Base-by-base conservation (phyloP, 2,888 invertebrate genomes). In the Sinopyrophorus schimmeli region DNA sequence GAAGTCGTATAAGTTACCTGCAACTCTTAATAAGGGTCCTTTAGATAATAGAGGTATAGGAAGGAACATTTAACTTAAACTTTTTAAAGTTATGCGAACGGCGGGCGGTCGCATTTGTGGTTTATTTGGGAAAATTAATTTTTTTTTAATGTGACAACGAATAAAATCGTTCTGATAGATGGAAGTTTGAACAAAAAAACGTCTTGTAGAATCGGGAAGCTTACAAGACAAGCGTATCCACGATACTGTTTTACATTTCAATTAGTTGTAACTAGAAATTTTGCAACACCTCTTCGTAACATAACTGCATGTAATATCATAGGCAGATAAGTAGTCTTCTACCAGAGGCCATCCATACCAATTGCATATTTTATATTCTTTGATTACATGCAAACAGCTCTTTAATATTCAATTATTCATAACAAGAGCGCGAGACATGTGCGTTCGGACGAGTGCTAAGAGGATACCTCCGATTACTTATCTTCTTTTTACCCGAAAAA, bases 321-420 rank as follows among this genome's bases (percentile, higher is more conserved):
- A 7, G n/a, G 28, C 5, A 17, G 16, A 32, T 12, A 35, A 35
- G 3, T 24, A 16, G 24, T 35, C n/a, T n/a, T 35, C 21, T 35
- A 17, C 38, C 27, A 16, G 18, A 27, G 27, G 27, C 30, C 6
- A 40, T 40, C 15, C 17, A 10, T 15, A 40, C 15, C 17, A 28
- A 28, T 28, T 6, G 16, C 18, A 18, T 23, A 14, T 59, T 60
- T 58, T 53, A 49, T 57, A 43, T 55, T 51, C 60, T 62, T 61
- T 56, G 58, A 59, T 63, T 47, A 63, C 63, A 63, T 63, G 64
- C 59, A 59, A 58, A 60, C 47, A 43, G 35, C 55, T 58, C 54
- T 57, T 64, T 64, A 65, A 62, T 62, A 65, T 65, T 65, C 65
- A 66, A 64, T 66, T 64, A 64, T 61, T 62, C 63, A 58, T 55